phyloP scores from a whole-genome alignment of 2,797 vertebrate species.

The Coregonus sp. region DNA sequence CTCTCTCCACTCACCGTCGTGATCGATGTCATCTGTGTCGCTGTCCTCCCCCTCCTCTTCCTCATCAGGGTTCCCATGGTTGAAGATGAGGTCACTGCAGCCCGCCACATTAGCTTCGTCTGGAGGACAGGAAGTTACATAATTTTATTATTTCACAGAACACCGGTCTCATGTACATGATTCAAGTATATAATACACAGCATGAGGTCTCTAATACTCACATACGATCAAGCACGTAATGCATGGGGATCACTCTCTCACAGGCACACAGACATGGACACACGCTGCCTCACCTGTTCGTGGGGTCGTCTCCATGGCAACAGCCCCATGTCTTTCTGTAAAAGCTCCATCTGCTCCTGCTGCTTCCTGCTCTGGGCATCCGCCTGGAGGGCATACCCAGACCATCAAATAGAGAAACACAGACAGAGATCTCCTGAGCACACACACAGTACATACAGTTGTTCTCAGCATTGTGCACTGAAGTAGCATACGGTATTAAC shows the following conservation, averaged over 20 bases:
- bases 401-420: not conserved
- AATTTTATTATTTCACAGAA: not conserved
- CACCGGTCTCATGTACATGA: not conserved
- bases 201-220: not conserved
- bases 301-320: slow-evolving; percentile 69
- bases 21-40: slow-evolving; percentile 89
- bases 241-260: not conserved
- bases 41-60: slow-evolving; percentile 80
- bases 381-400: slow-evolving; percentile 62
- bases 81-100: slow-evolving; percentile 91
- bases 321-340: slow-evolving; percentile 85
- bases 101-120: slow-evolving; percentile 62
- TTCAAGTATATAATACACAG: too few relatives aligned
- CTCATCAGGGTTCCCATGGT: slow-evolving; percentile 77
- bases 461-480: not conserved
- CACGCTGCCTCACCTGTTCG: slow-evolving; percentile 67
- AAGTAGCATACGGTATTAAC: not conserved
- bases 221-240: not conserved
- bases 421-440: not conserved
- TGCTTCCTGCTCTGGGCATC: slow-evolving; percentile 81
- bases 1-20: slow-evolving; percentile 74
- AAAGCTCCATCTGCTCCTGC: slow-evolving; percentile 84
- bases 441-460: not conserved
- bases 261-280: not conserved
- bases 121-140: slow-evolving; percentile 42